phyloP scores from a whole-genome alignment of 2,113 vertebrate genomes.

The Dolichallabes microphthalmus region DNA sequence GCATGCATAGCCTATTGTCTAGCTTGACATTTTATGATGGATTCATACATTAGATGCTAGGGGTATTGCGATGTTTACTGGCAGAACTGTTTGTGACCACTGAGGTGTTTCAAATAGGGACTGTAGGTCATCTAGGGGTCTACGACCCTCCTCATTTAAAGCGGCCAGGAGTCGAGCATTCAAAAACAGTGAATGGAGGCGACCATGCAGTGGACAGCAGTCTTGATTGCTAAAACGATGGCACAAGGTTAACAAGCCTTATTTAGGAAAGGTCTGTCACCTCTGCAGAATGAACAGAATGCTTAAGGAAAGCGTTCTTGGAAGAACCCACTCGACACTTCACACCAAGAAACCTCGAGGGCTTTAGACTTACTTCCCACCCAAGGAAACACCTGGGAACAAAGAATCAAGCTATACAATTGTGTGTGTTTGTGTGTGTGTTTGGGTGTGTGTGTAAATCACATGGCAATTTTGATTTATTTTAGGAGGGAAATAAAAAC shows the following conservation, averaged over 20 bases:
- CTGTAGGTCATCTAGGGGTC: conserved; percentile 65
- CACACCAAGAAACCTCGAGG: conserved; percentile 61
- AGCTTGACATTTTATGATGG: conserved; percentile 46
- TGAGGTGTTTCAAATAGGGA: conserved; percentile 60
- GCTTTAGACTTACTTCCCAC: conserved; percentile 51
- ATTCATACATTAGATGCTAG: conserved; percentile 52
- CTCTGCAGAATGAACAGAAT: conserved; percentile 59
- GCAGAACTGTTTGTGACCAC: conserved; percentile 52
- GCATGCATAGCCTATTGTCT: conserved; percentile 37
- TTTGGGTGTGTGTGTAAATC: conserved; percentile 13
- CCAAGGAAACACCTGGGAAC: conserved; percentile 60
- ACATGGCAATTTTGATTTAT: not conserved
- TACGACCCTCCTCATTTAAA: conserved; percentile 63
- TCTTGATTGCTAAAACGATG: conserved; percentile 65
- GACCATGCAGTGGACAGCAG: conserved; percentile 69
- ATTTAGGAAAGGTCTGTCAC: conserved; percentile 69
- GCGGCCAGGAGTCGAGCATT: conserved; percentile 63
- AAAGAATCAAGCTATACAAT: conserved; percentile 48
- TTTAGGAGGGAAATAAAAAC: not conserved
- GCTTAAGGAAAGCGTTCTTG: conserved; percentile 39
- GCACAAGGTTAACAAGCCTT: conserved; percentile 68
- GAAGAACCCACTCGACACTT: conserved; percentile 56
- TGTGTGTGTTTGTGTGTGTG: conserved; percentile 26
- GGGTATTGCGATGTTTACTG: conserved; percentile 51
- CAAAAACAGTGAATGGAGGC: conserved; percentile 71